Percentiles rank a stretch among this genome's conserved stretches.
Evolutionary conservation across 2,113 vertebrate species (phyloP).

Genomic region (Aegypius monachus): DNA sequence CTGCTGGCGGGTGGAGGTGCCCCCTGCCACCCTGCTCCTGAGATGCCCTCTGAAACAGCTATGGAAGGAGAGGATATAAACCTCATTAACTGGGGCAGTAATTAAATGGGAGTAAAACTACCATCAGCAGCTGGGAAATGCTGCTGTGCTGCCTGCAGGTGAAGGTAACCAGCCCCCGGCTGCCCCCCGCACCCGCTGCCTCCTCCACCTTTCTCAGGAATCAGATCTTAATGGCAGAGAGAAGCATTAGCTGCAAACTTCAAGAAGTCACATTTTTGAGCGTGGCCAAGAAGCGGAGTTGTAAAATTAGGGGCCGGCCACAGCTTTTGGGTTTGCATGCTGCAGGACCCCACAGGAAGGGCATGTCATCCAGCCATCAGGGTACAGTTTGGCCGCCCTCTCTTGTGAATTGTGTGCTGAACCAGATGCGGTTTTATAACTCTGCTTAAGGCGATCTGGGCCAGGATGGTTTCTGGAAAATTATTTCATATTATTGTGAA

Average conservation of each 20-base stretch:
- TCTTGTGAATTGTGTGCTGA: neutral
- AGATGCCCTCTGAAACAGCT: neutral
- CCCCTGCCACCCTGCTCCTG: neutral
- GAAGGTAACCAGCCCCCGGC: neutral
- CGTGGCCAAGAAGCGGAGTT: neutral
- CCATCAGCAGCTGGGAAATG: neutral
- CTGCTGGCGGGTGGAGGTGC: accelerated
- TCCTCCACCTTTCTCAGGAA: neutral
- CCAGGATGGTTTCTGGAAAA: slow-evolving; percentile 10
- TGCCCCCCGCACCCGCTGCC: accelerated
- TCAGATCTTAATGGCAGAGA: neutral
- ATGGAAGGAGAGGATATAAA: neutral
- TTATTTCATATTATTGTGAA: neutral
- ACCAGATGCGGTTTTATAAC: neutral
- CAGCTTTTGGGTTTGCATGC: neutral
- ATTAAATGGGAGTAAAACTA: neutral
- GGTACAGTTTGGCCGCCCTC: neutral
- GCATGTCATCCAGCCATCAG: slow-evolving; percentile 2
- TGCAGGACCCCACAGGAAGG: slow-evolving; percentile 15
- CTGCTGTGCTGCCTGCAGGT: neutral
- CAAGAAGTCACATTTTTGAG: neutral
- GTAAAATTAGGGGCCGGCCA: neutral
- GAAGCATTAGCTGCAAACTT: neutral
- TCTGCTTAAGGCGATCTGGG: neutral
- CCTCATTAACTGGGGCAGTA: neutral